Conservation (phyloP, 2,113 vertebrate genomes). For the Rallus limicola region DNA sequence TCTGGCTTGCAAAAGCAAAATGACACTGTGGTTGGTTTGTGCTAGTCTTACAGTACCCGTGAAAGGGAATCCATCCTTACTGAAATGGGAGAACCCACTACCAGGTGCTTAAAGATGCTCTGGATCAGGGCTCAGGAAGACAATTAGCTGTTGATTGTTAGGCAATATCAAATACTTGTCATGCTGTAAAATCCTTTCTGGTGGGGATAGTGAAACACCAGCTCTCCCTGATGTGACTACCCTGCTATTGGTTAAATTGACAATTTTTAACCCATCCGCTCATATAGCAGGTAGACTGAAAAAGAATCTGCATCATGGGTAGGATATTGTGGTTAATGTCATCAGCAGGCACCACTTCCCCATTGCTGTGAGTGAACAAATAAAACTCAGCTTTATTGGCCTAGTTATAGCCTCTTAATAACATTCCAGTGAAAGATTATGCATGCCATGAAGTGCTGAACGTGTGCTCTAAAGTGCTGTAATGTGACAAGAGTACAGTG, state of each 20-base stretch:
- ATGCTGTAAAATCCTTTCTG: neutral
- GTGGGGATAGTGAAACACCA: fast-evolving
- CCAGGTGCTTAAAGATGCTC: neutral
- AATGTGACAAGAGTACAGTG: fast-evolving
- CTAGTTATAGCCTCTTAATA: constrained; percentile 17
- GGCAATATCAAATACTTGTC: neutral
- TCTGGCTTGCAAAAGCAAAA: neutral
- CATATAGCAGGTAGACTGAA: neutral
- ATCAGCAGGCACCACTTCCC: neutral
- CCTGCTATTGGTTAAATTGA: fast-evolving
- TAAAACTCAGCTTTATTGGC: constrained; percentile 27
- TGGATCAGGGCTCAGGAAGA: neutral
- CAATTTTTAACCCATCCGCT: neutral
- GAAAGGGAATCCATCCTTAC: neutral
- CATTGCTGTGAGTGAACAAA: neutral
- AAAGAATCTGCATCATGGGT: fast-evolving
- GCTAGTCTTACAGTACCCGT: neutral
- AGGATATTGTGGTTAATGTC: neutral
- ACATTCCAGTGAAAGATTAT: constrained; percentile 18
- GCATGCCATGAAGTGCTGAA: neutral
- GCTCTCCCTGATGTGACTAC: neutral
- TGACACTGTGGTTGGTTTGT: neutral
- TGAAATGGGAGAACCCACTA: neutral
- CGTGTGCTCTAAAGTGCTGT: neutral
- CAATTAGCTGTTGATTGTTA: neutral